Evolutionary conservation across 2,113 vertebrate species (phyloP), one percentile per base, ranked within the genome.

Genomic region (Cryptomyrus ogoouensis): DNA sequence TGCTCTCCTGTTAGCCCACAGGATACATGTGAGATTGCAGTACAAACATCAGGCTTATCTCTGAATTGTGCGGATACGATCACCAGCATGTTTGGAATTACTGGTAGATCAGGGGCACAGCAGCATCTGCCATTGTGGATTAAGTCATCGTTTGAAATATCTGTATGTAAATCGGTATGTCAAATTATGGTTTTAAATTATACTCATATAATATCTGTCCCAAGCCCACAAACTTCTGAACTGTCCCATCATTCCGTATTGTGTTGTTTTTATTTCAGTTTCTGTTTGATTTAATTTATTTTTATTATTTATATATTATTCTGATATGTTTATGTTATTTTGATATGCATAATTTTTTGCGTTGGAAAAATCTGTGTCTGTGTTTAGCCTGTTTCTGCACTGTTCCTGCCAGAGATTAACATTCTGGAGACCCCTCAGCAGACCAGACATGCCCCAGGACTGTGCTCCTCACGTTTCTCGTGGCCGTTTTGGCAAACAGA

Each of bases 401-500:
- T 7, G 13, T 42, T 42, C 35, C 74, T 19, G 35, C 15, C 74
- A 80, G 31, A 17, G 74, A 80, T 35, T 13, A 39, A 80, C 5
- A 3, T 80, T 42, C 13, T 42, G 74, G 74, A 89, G 42, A 89
- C 49, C 27, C 56, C 9, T 19, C 24, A 35, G 42, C 56, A 62
- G 62, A 19, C 15, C 24, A 53, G 44, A 62, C 66, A 42, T 66
- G 15, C 53, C 62, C 62, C n/a, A 27, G 62, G 10, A 83, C 53
- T 62, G 31, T 74, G 44, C 5, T 47, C 74, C 92, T 91, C 50
- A 94, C 93, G 89, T 93, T 93, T 50, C 91, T 88, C 49, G 52
- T 94, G 3, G 95, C 94, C 90, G 95, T 94, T 90, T 97, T 96
- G 84, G 95, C 95, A 89, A 96, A 94, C 39, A 96, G 95, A 15